Base-by-base conservation (phyloP, 2,888 invertebrate species). In the Pristionchus mayeri region DNA sequence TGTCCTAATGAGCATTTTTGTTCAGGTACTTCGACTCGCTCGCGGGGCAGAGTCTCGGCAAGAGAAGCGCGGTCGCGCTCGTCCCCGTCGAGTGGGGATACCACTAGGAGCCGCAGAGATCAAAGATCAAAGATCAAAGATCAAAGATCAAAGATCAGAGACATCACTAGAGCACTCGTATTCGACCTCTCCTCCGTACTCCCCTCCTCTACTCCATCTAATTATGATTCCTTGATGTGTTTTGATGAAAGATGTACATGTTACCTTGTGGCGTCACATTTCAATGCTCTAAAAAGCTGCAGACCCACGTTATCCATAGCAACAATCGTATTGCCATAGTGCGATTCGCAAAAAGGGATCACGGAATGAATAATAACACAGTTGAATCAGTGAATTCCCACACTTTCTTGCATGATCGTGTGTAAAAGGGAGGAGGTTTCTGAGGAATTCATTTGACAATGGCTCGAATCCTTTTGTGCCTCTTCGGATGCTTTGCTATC, bases 21-120 rank as follows among this genome's bases (percentile, higher is more conserved):
- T n/a, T n/a, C 85, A 86, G 91, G 83, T 91, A 91, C 78, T 91
- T 91, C 81, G 91, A 91, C 86, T 88, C 88, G 50, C 86, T 91
- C 40, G 90, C 90, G 11, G 91, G 91, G 0, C 90, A 91, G 85
- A 88, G 90, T 24, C 87, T 90, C 84, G 90, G 90, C 50, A 90
- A 90, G 82, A 86, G 90, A 11, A 86, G 86, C 34, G 76, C 50
- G 16, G 30, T 50, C 76, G 76, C 52, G 7, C 11, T 50, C 50
- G 50, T 78, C 2, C 76, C 76, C 76, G 27, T 13, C 21, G 76
- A 78, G 37, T 34, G 27, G 34, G 21, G n/a, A 40, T 75, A 21
- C 44, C 63, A 63, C 9, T 71, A 71, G 40, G 67, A 67, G 67
- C 27, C 11, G 4, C 13, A 27, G 30, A 1, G 11, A 27, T 3